Conservation (phyloP, 64 coral and sea anemone species). For the Pachyseris speciosa region DNA sequence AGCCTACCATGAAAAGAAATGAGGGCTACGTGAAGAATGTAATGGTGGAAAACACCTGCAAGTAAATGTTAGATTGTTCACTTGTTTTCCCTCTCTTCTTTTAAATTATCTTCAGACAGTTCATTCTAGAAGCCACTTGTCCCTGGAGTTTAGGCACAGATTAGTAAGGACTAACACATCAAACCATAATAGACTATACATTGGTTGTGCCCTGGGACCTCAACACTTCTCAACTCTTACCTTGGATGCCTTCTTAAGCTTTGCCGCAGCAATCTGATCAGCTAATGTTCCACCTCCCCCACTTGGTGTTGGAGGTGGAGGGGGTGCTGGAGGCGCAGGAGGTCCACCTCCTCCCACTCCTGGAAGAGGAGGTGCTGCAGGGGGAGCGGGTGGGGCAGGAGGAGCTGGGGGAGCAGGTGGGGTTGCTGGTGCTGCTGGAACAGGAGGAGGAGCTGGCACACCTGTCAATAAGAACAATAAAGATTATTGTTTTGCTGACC, state of each 20-base stretch:
- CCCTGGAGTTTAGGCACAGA: too few species aligned
- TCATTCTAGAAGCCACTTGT: too few species aligned
- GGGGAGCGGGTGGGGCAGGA: constrained; percentile 66
- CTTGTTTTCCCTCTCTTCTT: too few species aligned
- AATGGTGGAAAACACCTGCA: too few species aligned
- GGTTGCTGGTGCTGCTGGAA: constrained; percentile 38
- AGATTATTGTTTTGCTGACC: not conserved
- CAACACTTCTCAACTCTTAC: constrained; percentile 17
- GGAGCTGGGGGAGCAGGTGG: constrained; percentile 80
- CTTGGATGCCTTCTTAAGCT: constrained; percentile 93
- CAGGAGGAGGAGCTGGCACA: constrained; percentile 52
- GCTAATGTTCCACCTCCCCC: constrained; percentile 89
- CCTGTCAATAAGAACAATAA: not conserved
- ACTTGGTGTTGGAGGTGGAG: constrained; percentile 55
- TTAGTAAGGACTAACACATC: too few species aligned
- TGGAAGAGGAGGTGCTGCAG: constrained; percentile 72
- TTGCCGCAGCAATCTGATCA: constrained; percentile 97
- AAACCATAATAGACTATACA: too few species aligned
- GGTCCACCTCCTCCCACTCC: constrained; percentile 73
- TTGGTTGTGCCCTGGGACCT: too few species aligned
- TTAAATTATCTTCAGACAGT: too few species aligned
- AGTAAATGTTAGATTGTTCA: too few species aligned
- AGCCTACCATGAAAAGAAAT: too few species aligned
- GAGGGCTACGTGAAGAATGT: too few species aligned
- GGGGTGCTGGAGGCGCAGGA: constrained; percentile 84